phyloP scores from a whole-genome alignment of 2,113 vertebrate species.

The Anoura caudifer region DNA sequence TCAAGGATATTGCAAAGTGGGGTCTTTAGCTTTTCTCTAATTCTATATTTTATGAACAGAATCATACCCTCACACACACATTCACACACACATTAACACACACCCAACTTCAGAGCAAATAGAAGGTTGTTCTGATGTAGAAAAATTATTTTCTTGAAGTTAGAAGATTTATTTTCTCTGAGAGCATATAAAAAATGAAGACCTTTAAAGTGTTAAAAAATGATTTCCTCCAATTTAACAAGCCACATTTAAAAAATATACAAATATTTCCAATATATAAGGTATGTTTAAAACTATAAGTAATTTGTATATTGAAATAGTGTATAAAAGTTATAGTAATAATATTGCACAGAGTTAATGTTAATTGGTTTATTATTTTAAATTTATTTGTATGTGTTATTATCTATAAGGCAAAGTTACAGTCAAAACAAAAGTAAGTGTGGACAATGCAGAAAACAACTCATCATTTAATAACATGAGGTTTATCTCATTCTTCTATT shows the following conservation, averaged over 20 bases:
- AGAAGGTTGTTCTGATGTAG: not conserved
- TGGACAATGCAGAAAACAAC: not conserved
- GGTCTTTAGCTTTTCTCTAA: not conserved
- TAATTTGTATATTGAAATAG: not conserved
- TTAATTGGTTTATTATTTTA: not conserved
- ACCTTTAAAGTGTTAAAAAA: not conserved
- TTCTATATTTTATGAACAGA: not conserved
- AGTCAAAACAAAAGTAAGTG: not conserved
- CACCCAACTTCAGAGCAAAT: not conserved
- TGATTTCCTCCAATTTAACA: not conserved
- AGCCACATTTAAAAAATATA: not conserved
- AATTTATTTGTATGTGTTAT: not conserved
- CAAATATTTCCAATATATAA: not conserved
- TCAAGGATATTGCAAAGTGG: not conserved
- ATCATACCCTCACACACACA: not conserved
- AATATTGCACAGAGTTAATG: not conserved
- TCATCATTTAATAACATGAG: not conserved
- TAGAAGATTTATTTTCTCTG: not conserved
- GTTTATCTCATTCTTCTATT: not conserved
- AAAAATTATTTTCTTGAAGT: slow-evolving; percentile 17
- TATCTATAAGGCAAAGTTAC: not conserved
- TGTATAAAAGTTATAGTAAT: not conserved
- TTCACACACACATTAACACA: not conserved
- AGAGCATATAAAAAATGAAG: slow-evolving; percentile 4
- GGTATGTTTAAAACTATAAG: not conserved